A percentile compares a stretch with the other conserved stretches of the same genome.
Conservation (phyloP, 2,888 invertebrate genomes). For the Gymnocheta viridis region DNA sequence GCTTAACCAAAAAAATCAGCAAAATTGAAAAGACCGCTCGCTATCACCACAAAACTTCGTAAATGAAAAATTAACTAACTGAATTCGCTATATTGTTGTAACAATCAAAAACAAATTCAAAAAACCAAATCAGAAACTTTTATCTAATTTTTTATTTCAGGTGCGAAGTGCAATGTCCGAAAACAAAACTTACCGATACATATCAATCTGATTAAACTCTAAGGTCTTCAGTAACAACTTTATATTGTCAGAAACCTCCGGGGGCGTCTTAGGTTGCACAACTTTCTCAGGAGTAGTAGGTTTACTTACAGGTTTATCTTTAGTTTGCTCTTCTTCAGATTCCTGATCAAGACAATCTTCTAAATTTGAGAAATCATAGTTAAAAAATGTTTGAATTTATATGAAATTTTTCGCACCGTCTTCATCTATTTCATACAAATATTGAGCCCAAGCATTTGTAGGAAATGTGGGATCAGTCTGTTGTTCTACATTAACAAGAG, state of each 20-base stretch:
- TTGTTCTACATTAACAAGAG: constrained; percentile 82
- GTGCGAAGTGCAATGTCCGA: no score
- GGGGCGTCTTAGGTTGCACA: constrained; percentile 71
- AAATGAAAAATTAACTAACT: no score
- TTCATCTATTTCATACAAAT: constrained; percentile 82
- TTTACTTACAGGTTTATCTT: constrained; percentile 75
- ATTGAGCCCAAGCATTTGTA: constrained; percentile 88
- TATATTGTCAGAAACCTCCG: constrained; percentile 78
- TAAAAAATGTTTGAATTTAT: neutral
- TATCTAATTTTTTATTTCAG: no score
- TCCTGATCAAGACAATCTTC: constrained; percentile 76
- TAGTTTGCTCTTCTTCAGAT: constrained; percentile 77
- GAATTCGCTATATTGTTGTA: no score
- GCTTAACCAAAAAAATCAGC: no score
- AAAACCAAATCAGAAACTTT: no score
- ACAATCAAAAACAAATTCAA: no score
- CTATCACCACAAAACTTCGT: no score
- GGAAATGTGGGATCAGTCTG: constrained; percentile 88
- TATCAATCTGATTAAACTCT: constrained; percentile 82
- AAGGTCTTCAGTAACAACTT: constrained; percentile 77
- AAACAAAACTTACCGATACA: constrained; percentile 79
- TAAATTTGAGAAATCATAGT: constrained; percentile 70
- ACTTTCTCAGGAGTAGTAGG: constrained; percentile 66
- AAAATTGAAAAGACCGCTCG: no score
- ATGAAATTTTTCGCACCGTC: constrained; percentile 73